Evolutionary conservation across 2,113 vertebrate genomes (phyloP), one percentile per base, ranked within the genome.

Genomic region (Orthonyx spaldingii): DNA sequence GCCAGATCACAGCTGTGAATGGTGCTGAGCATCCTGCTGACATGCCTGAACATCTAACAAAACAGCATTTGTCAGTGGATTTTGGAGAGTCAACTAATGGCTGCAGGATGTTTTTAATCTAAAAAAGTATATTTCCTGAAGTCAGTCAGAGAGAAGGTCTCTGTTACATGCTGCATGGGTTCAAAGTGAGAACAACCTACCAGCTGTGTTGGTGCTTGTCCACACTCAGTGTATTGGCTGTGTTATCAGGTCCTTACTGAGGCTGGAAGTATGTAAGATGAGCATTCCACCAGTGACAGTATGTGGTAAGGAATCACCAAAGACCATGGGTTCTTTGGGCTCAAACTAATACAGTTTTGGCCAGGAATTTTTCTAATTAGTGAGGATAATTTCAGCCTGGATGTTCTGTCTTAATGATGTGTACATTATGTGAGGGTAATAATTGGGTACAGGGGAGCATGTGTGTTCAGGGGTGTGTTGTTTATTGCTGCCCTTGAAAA

Each of bases 401-500:
- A 74, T 23, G 3, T 78, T 90, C 71, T 74, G 32, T n/a, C 32
- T 93, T 90, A 93, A 79, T 84, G n/a, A n/a, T 86, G 46, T 10
- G 20, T 74, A 74, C 16, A 37, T 81, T 84, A 53, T 68, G 35
- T 47, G 56, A 90, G 64, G 10, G 16, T 50, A 63, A 77, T 49
- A 69, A 76, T 16, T 82, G 39, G n/a, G 53, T 41, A 35, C 24
- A 21, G 18, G 12, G 17, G 27, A 59, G 19, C 0, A 0, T 52
- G 44, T 44, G 32, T 28, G 15, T 65, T 57, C 0, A 0, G 13
- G 12, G 2, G 2, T 30, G 4, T 53, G 7, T 39, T 55, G 9
- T 83, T 91, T 91, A 85, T 88, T 52, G 42, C 8, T 91, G 66
- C 33, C 57, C 42, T 91, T 65, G 81, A 88, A 93, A 94, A 80